phyloP scores from a whole-genome alignment of 2,888 invertebrate species.

The Polietes domitor region DNA sequence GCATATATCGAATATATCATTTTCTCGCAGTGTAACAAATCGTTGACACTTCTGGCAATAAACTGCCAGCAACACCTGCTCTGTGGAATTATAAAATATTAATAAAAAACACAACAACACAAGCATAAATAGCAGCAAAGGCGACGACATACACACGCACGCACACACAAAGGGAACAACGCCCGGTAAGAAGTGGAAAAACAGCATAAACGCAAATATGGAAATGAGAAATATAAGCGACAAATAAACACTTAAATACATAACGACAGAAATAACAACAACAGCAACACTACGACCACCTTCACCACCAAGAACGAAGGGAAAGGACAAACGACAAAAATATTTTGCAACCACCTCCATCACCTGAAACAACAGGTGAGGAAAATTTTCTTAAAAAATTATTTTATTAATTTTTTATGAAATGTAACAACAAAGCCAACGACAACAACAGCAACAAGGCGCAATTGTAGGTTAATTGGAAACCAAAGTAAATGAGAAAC shows the following conservation, averaged over 20 bases:
- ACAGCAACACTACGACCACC: neutral
- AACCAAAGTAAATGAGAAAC: constrained; percentile 35
- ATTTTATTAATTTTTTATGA: constrained; percentile 65
- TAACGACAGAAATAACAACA: neutral
- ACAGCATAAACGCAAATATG: constrained; percentile 47
- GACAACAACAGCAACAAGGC: constrained; percentile 8
- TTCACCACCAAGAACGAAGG: too few species aligned
- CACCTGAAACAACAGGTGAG: constrained; percentile 60
- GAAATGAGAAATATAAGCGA: constrained; percentile 55
- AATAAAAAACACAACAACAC: constrained; percentile 44
- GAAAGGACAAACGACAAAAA: neutral
- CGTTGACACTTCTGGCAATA: constrained; percentile 64
- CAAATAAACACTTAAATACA: constrained; percentile 54
- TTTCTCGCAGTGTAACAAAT: constrained; percentile 58
- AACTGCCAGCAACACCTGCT: constrained; percentile 63
- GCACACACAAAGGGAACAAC: neutral
- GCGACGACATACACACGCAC: neutral
- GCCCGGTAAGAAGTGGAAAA: neutral
- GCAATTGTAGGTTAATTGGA: constrained; percentile 59
- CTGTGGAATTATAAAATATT: constrained; percentile 62
- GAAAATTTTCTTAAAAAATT: constrained; percentile 59
- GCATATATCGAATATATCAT: too few species aligned
- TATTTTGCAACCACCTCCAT: neutral
- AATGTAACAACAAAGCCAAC: constrained; percentile 30
- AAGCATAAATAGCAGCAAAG: neutral